phyloP scores from a whole-genome alignment of 2,888 invertebrate species.

The Phyllotreta striolata region DNA sequence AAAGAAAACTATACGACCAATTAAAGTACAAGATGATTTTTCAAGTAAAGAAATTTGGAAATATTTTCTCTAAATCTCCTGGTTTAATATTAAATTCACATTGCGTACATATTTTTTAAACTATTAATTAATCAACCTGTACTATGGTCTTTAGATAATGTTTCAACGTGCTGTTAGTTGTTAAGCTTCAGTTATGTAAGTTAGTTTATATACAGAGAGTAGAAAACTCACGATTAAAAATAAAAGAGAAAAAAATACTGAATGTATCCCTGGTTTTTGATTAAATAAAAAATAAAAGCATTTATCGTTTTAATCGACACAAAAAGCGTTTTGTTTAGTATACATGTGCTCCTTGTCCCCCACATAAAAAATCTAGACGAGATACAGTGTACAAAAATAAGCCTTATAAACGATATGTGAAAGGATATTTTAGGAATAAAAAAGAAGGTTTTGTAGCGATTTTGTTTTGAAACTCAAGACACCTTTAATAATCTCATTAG shows the following conservation, averaged over 20 bases:
- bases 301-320: slow-evolving; percentile 22
- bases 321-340: slow-evolving; percentile 37
- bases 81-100: too few relatives aligned
- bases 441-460: too few relatives aligned
- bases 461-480: too few relatives aligned
- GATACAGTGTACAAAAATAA: slow-evolving; percentile 6
- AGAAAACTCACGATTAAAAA: slow-evolving; percentile 36
- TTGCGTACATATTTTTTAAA: not conserved
- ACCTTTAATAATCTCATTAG: too few relatives aligned
- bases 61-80: not conserved
- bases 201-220: slow-evolving; percentile 30
- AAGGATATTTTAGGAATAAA: too few relatives aligned
- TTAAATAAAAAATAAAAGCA: slow-evolving; percentile 26
- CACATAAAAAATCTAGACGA: slow-evolving; percentile 25
- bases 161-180: slow-evolving; percentile 44
- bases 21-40: slow-evolving; percentile 12
- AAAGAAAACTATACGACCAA: slow-evolving; percentile 19
- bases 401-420: not conserved
- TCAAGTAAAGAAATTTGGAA: not conserved
- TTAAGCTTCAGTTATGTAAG: slow-evolving; percentile 38
- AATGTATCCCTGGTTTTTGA: slow-evolving; percentile 26
- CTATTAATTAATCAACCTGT: slow-evolving; percentile 4
- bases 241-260: slow-evolving; percentile 14
- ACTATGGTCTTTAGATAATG: slow-evolving; percentile 13
- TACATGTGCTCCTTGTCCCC: slow-evolving; percentile 39